A percentile compares a stretch with the other conserved stretches of the same genome.
Conservation (phyloP, 2,113 vertebrate species). For the Bettongia penicillata region DNA sequence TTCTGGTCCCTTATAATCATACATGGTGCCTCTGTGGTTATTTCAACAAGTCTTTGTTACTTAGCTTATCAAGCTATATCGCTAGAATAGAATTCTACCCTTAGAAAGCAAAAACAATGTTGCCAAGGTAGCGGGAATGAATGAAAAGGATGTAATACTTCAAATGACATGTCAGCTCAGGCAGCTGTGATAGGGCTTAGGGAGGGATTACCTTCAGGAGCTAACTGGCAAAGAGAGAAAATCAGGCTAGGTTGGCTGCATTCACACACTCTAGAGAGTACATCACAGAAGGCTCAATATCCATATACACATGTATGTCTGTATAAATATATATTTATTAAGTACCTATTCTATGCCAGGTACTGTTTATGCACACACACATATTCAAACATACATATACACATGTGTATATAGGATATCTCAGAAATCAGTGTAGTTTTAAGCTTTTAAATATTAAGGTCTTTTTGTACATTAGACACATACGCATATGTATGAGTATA, state of each 20-base stretch:
- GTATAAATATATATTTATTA: neutral
- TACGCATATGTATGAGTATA: neutral
- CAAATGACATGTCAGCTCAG: neutral
- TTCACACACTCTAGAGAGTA: neutral
- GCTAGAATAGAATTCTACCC: neutral
- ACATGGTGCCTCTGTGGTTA: neutral
- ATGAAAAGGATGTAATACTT: constrained; percentile 39
- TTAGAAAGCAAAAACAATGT: constrained; percentile 13
- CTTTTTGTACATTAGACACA: neutral
- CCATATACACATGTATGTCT: neutral
- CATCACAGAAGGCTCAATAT: neutral
- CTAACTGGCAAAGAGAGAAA: neutral
- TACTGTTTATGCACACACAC: neutral
- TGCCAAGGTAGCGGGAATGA: constrained; percentile 4
- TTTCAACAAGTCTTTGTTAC: constrained; percentile 40
- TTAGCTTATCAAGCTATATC: neutral
- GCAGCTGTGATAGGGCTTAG: neutral
- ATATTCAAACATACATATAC: neutral
- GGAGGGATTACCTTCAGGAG: neutral
- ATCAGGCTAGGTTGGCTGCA: neutral
- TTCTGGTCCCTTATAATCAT: constrained; percentile 39
- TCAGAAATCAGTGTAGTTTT: neutral
- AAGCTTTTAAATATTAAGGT: neutral
- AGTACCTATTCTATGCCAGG: neutral
- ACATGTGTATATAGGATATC: neutral